Percentiles rank a stretch among this genome's conserved stretches.
phyloP scores from a whole-genome alignment of 2,888 invertebrate species.

The Xanthorhoe designata region DNA sequence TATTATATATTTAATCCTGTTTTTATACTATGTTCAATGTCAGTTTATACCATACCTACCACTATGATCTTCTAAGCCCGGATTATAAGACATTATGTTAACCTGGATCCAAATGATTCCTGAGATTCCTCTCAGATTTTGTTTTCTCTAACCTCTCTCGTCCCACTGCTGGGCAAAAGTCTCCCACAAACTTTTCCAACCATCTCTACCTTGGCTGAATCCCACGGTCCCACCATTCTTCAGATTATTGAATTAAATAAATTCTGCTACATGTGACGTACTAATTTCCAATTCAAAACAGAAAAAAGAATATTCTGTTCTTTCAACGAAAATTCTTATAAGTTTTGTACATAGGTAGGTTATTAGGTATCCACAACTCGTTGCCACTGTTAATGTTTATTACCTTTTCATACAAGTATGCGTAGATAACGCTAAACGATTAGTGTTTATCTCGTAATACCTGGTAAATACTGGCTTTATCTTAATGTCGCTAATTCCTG shows the following conservation, averaged over 20 bases:
- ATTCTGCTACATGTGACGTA: too few species aligned
- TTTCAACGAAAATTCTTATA: not conserved
- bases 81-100: not conserved
- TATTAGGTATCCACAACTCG: not conserved
- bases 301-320: too few species aligned
- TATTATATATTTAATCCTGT: not conserved
- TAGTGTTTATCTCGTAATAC: slow-evolving; percentile 16
- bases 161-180: too few species aligned
- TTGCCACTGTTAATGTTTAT: slow-evolving; percentile 8
- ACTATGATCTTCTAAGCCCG: not conserved
- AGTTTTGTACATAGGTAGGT: not conserved
- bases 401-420: slow-evolving; percentile 12
- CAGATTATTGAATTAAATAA: too few species aligned
- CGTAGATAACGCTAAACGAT: slow-evolving; percentile 16
- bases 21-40: not conserved
- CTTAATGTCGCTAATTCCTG: not conserved
- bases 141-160: too few species aligned
- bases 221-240: too few species aligned
- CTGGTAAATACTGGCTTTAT: slow-evolving; percentile 9
- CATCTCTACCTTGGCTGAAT: too few species aligned
- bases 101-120: not conserved
- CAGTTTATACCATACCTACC: not conserved
- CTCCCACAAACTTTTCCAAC: too few species aligned
- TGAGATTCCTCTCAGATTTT: too few species aligned
- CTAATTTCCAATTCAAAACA: too few species aligned